Evolutionary conservation across 2,888 invertebrate species (phyloP).

Genomic region (Coleophora deauratella): DNA sequence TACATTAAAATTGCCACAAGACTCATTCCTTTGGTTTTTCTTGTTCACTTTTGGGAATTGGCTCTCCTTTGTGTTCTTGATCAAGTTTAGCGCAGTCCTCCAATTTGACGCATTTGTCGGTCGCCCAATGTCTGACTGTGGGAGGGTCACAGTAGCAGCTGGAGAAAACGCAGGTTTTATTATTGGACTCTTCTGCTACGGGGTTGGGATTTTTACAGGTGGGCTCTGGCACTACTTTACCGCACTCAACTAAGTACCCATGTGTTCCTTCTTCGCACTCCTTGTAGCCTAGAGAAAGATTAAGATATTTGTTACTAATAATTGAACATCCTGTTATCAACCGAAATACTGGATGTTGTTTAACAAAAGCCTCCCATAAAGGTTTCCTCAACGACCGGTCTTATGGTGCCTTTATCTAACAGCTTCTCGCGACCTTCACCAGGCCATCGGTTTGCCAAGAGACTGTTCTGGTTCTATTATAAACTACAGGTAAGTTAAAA

Average conservation of each 20-base stretch:
- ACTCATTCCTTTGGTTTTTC: conserved; percentile 3
- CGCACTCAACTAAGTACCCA: conserved; percentile 22
- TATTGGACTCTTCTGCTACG: conserved; percentile 1
- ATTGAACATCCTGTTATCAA: neutral
- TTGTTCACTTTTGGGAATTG: no score
- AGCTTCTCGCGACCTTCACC: no score
- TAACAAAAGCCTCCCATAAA: no score
- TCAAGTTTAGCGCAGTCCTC: conserved; percentile 17
- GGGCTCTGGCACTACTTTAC: conserved; percentile 19
- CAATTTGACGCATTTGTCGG: conserved; percentile 19
- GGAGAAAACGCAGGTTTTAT: conserved; percentile 21
- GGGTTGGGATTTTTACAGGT: conserved; percentile 24
- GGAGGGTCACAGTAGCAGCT: conserved; percentile 27
- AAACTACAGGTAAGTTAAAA: no score
- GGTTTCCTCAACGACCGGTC: no score
- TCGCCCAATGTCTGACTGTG: conserved; percentile 20
- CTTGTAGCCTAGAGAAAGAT: conserved; percentile 14
- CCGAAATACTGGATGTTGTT: no score
- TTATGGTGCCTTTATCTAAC: no score
- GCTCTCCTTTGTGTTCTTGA: no score
- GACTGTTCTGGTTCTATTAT: no score
- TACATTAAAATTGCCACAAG: no score
- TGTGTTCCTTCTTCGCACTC: conserved; percentile 25
- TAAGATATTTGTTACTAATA: no score
- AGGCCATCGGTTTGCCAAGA: no score